A percentile compares a stretch with the other conserved stretches of the same genome.
phyloP scores from a whole-genome alignment of 1,140 invertebrate genomes.

The Chrysomallon squamiferum region DNA sequence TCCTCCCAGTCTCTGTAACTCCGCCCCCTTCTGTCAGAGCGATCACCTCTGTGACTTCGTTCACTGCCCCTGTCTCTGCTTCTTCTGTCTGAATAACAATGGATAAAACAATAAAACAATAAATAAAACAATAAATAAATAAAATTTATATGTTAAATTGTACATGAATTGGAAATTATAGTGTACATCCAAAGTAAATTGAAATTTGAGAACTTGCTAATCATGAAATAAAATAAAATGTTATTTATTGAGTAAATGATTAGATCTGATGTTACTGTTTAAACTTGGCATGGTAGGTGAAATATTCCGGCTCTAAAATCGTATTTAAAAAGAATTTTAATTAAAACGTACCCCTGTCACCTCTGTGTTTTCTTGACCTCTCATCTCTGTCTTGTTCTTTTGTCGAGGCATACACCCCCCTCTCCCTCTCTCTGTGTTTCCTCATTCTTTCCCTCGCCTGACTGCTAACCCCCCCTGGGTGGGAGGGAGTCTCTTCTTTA shows the following conservation, averaged over 20 bases:
- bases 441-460: constrained; percentile 77
- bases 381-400: constrained; percentile 62
- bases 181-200: too few relatives aligned
- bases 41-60: constrained; percentile 51
- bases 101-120: neutral
- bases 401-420: constrained; percentile 66
- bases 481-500: constrained; percentile 88
- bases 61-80: constrained; percentile 12
- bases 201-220: too few relatives aligned
- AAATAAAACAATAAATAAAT: too few relatives aligned
- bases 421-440: constrained; percentile 66
- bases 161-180: too few relatives aligned
- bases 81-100: neutral
- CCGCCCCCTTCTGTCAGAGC: constrained; percentile 7
- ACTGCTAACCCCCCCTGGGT: constrained; percentile 87
- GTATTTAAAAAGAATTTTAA: too few relatives aligned
- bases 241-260: too few relatives aligned
- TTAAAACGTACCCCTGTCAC: constrained; percentile 38
- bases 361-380: constrained; percentile 30
- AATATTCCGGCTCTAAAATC: too few relatives aligned
- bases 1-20: constrained; percentile 68
- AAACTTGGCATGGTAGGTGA: too few relatives aligned
- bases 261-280: too few relatives aligned
- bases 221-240: too few relatives aligned
- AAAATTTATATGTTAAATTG: too few relatives aligned